phyloP scores from a whole-genome alignment of 2,888 invertebrate genomes.

The Tipula lateralis region DNA sequence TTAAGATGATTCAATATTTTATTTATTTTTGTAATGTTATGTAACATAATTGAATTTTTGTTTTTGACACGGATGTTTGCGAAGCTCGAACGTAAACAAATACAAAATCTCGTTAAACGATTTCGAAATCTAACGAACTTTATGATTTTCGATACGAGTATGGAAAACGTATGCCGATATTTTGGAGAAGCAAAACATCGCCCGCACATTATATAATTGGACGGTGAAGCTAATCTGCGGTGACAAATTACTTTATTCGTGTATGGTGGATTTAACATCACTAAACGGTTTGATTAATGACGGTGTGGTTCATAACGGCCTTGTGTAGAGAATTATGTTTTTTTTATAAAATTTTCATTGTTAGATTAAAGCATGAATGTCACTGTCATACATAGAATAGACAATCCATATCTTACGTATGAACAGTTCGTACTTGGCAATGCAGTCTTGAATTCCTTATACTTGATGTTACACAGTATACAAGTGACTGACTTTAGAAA shows the following conservation, averaged over 20 bases:
- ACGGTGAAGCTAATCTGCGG: background rate
- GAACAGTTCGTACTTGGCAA: too few species aligned
- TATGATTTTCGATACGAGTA: too few species aligned
- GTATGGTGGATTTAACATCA: background rate
- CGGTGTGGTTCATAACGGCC: background rate
- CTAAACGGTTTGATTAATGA: background rate
- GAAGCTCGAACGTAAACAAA: background rate
- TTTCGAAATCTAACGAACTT: background rate
- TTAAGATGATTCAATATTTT: background rate
- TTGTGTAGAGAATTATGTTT: too few species aligned
- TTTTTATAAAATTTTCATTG: background rate
- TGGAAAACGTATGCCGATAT: background rate
- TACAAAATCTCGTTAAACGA: too few species aligned
- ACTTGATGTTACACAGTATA: too few species aligned
- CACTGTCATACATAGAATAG: background rate
- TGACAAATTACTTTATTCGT: background rate
- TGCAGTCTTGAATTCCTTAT: too few species aligned
- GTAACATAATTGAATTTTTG: background rate
- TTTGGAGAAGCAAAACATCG: background rate
- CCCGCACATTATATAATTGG: background rate
- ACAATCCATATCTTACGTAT: too few species aligned
- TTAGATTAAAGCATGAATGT: background rate
- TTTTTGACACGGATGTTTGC: background rate
- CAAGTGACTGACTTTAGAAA: too few species aligned
- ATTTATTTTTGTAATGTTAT: background rate